Conservation (phyloP, 2,113 vertebrate species). For the Piaya cayana region DNA sequence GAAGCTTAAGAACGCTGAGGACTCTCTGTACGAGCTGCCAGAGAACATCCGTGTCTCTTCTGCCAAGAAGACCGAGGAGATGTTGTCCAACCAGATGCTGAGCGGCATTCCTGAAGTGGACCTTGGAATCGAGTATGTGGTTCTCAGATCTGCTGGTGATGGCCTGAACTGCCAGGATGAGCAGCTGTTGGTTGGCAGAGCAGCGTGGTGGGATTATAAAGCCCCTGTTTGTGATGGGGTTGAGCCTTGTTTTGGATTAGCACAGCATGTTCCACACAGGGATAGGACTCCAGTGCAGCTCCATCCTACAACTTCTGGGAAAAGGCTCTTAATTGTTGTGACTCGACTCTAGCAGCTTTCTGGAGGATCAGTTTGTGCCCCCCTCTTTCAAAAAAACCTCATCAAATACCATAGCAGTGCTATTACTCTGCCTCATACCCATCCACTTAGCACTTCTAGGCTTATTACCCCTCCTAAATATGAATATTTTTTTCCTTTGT, state of each 20-base stretch:
- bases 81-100: constrained; percentile 99
- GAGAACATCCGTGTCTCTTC: constrained; percentile 95
- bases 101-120: constrained; percentile 98
- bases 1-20: constrained; percentile 93
- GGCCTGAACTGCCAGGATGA: not conserved
- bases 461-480: not conserved
- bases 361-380: not conserved
- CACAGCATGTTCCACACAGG: not conserved
- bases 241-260: not conserved
- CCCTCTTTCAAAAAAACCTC: not conserved
- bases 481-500: not conserved
- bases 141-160: not conserved
- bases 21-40: constrained; percentile 92
- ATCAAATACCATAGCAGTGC: not conserved
- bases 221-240: not conserved
- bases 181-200: not conserved
- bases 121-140: constrained; percentile 92
- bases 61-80: constrained; percentile 97
- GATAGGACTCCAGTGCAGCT: not conserved
- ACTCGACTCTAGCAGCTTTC: not conserved
- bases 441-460: not conserved
- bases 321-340: not conserved
- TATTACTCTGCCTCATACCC: not conserved
- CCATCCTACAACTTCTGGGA: not conserved
- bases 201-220: not conserved